A percentile compares a stretch with the other conserved stretches of the same genome.
Evolutionary conservation across 2,113 vertebrate genomes (phyloP).

Genomic region (Salminus brasiliensis): DNA sequence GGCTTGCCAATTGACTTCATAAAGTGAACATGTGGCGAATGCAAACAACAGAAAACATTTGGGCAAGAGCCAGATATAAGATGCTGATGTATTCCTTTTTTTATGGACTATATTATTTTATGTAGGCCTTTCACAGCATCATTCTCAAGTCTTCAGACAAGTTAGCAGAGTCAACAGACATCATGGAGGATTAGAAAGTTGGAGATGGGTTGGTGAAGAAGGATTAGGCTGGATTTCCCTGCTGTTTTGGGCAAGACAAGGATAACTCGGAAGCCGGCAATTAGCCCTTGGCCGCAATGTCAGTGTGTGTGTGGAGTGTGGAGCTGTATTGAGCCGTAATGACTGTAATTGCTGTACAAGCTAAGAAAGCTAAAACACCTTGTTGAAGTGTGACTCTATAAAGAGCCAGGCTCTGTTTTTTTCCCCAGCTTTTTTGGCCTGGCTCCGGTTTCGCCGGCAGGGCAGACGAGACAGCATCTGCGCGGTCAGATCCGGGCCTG

Average conservation of each 20-base stretch:
- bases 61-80: neutral
- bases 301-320: neutral
- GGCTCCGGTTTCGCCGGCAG: neutral
- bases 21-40: conserved; percentile 3
- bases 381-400: conserved; percentile 25
- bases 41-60: neutral
- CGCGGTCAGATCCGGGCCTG: neutral
- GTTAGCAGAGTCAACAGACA: neutral
- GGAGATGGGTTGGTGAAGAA: neutral
- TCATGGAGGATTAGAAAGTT: neutral
- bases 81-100: neutral
- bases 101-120: neutral
- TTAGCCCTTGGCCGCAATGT: conserved; percentile 26
- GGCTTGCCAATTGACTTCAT: neutral
- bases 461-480: conserved; percentile 9
- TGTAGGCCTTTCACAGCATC: neutral
- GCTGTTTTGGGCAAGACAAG: conserved; percentile 7
- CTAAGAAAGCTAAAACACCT: conserved; percentile 1
- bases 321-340: conserved; percentile 41
- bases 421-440: neutral
- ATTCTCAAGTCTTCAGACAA: neutral
- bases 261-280: conserved; percentile 9
- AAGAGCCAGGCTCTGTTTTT: conserved; percentile 1
- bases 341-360: conserved; percentile 25
- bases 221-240: neutral